These are phyloP conservation scores for Gonioctena quinquepunctata DNA, from an alignment of 1,140 invertebrate genomes.

Conservation along the genomic window DNA sequence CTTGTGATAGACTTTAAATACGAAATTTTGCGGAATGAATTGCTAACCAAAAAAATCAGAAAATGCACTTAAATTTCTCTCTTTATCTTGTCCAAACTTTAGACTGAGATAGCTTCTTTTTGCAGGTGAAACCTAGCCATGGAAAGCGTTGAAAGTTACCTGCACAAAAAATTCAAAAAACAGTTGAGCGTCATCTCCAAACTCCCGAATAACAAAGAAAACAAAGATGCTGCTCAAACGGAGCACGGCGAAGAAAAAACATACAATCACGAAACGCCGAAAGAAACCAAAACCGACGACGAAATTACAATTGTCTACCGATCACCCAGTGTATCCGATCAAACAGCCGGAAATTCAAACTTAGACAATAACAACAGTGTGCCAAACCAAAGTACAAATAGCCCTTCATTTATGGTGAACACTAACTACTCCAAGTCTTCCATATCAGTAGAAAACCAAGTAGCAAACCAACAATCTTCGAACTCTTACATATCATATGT, in stretches of 20 bases:
- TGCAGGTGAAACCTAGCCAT: slow-evolving; percentile 42
- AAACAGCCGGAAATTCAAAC: slow-evolving; percentile 27
- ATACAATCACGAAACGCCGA: background rate
- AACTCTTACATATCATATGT: slow-evolving; percentile 51
- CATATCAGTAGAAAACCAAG: slow-evolving; percentile 49
- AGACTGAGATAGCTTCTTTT: too few species aligned
- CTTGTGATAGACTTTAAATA: too few species aligned
- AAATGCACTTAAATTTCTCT: too few species aligned
- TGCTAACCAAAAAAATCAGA: too few species aligned
- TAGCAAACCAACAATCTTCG: slow-evolving; percentile 38
- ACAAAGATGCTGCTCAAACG: slow-evolving; percentile 38
- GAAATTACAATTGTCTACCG: background rate
- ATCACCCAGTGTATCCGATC: slow-evolving; percentile 28
- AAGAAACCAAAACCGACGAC: slow-evolving; percentile 8
- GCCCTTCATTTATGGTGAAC: slow-evolving; percentile 16
- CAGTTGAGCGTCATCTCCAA: slow-evolving; percentile 66
- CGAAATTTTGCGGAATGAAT: too few species aligned
- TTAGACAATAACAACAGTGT: slow-evolving; percentile 54
- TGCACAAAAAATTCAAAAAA: slow-evolving; percentile 91
- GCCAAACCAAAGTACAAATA: slow-evolving; percentile 47
- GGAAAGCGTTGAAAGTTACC: slow-evolving; percentile 73
- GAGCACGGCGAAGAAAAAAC: slow-evolving; percentile 52
- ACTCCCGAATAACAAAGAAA: slow-evolving; percentile 44
- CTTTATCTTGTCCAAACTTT: too few species aligned
- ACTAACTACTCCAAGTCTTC: slow-evolving; percentile 48